phyloP scores from a whole-genome alignment of 2,113 vertebrate species.

The Microtus ochrogaster region DNA sequence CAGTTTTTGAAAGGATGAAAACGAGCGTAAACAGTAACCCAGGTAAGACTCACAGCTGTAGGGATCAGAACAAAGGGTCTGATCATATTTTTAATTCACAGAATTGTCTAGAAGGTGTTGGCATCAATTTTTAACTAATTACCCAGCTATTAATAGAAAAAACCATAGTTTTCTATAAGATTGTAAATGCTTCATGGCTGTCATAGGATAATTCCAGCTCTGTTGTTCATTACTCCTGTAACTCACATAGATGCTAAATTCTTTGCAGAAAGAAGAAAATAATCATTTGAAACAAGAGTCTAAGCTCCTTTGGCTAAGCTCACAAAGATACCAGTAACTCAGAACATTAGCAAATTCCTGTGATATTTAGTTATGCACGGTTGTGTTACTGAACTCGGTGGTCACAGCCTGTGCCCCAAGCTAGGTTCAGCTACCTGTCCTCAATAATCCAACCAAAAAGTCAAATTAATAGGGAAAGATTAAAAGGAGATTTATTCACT shows the following conservation, averaged over 20 bases:
- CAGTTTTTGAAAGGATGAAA: constrained; percentile 3
- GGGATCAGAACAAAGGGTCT: fast-evolving
- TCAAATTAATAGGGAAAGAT: neutral
- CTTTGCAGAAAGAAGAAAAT: neutral
- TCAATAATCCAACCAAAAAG: neutral
- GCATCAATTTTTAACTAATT: neutral
- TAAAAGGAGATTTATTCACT: neutral
- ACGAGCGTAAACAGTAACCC: neutral
- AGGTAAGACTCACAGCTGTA: neutral
- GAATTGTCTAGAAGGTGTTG: neutral
- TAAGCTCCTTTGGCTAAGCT: too few species aligned
- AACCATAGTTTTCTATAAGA: neutral
- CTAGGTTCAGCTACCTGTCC: neutral
- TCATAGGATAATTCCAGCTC: neutral
- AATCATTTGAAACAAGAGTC: neutral
- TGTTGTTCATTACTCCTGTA: neutral
- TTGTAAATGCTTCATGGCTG: neutral
- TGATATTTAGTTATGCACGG: too few species aligned
- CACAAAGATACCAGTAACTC: neutral
- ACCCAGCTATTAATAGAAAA: neutral
- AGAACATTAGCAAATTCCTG: too few species aligned
- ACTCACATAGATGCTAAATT: neutral
- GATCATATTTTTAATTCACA: too few species aligned
- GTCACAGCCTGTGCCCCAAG: neutral
- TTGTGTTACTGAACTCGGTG: neutral